Conservation (phyloP, 64 coral and sea anemone genomes). For the Cladopsammia gracilis region DNA sequence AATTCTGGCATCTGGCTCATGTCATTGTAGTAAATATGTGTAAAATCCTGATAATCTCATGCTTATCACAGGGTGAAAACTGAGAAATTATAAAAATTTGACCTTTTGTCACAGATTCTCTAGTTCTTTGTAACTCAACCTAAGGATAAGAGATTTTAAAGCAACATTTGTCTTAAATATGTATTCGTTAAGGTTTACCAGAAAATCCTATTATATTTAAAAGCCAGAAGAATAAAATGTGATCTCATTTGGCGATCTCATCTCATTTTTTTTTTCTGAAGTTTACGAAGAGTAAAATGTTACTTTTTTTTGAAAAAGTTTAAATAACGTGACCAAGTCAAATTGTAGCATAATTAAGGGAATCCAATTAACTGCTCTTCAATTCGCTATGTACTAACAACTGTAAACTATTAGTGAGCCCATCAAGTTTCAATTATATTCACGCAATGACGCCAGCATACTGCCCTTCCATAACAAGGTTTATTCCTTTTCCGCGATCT, state of each 20-base stretch:
- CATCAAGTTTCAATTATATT: conserved; percentile 6
- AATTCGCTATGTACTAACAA: not conserved
- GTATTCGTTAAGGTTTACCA: not conserved
- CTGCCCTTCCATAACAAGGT: not conserved
- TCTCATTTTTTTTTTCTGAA: too few relatives aligned
- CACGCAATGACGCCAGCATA: not conserved
- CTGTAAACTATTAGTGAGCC: not conserved
- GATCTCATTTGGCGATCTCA: too few relatives aligned
- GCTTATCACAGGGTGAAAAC: not conserved
- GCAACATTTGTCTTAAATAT: not conserved
- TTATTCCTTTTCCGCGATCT: not conserved
- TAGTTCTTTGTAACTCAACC: not conserved
- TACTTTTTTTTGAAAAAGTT: not conserved
- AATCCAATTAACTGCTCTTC: conserved; percentile 17
- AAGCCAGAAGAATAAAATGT: too few relatives aligned
- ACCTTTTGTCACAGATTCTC: not conserved
- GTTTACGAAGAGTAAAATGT: too few relatives aligned
- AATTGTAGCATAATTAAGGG: not conserved
- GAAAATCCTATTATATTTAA: not conserved
- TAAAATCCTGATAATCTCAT: not conserved
- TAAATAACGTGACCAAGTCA: not conserved
- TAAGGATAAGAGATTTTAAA: not conserved
- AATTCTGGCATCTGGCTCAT: not conserved
- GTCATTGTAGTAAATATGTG: not conserved
- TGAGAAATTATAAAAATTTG: conserved; percentile 4